Conservation (phyloP, 1,140 invertebrate genomes). For the Pemphigus obesinymphae region DNA sequence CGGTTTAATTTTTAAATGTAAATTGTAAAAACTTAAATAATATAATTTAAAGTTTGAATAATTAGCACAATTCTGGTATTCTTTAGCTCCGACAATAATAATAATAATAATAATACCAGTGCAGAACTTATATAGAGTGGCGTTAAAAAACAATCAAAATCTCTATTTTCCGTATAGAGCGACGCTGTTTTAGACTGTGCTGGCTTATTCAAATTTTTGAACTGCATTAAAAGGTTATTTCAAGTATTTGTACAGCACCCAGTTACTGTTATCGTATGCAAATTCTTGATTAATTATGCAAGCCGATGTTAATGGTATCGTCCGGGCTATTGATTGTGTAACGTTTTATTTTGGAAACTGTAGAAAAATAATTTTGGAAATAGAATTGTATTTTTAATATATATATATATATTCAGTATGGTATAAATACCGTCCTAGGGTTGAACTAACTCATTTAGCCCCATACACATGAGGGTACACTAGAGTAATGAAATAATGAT, state of each 20-base stretch:
- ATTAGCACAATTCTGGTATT: too few species aligned
- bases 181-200: too few species aligned
- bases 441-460: not conserved
- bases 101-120: too few species aligned
- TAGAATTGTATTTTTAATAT: not conserved
- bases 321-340: not conserved
- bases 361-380: not conserved
- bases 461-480: not conserved
- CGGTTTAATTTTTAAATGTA: too few species aligned
- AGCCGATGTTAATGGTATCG: slow-evolving; percentile 2
- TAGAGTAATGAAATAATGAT: slow-evolving; percentile 34
- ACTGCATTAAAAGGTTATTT: not conserved
- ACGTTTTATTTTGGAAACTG: not conserved
- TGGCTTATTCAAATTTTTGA: not conserved
- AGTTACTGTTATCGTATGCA: slow-evolving; percentile 10
- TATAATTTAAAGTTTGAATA: too few species aligned
- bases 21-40: too few species aligned
- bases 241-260: slow-evolving; percentile 5
- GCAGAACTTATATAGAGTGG: not conserved
- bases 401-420: not conserved
- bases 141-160: not conserved
- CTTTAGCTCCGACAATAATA: too few species aligned
- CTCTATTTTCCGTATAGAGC: not conserved
- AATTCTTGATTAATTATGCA: slow-evolving; percentile 26
- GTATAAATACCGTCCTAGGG: not conserved